These are phyloP conservation scores for Tachysurus fulvidraco DNA, from an alignment of 2,113 vertebrate genomes.

Conservation along the genomic window DNA sequence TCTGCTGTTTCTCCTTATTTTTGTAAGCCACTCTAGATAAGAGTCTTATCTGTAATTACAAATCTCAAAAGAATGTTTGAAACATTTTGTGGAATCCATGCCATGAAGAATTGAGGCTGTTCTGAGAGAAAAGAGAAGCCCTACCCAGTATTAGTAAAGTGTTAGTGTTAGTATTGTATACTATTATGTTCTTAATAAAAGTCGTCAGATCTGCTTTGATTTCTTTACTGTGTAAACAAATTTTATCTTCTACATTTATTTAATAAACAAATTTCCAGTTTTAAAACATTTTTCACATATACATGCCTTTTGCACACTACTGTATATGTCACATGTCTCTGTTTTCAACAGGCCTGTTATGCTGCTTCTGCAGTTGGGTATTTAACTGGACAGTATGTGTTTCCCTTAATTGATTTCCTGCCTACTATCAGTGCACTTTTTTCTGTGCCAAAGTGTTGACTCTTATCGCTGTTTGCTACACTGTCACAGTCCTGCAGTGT, in stretches of 20 bases:
- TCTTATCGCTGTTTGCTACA: conserved; percentile 7
- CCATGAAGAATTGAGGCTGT: too few relatives aligned
- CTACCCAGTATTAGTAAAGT: too few relatives aligned
- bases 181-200: too few relatives aligned
- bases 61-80: too few relatives aligned
- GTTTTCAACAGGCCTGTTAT: conserved; percentile 83
- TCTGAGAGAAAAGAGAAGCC: too few relatives aligned
- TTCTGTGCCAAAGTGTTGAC: background rate
- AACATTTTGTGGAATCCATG: too few relatives aligned
- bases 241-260: background rate
- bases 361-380: conserved; percentile 93
- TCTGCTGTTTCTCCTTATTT: background rate
- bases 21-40: background rate
- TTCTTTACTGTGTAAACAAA: too few relatives aligned
- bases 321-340: conserved; percentile 24
- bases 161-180: too few relatives aligned
- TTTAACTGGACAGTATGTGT: conserved; percentile 86
- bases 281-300: background rate
- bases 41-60: background rate
- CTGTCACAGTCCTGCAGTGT: conserved; percentile 83
- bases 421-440: background rate
- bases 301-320: background rate
- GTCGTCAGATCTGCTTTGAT: background rate
- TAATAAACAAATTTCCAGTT: background rate
- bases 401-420: background rate